phyloP scores from a whole-genome alignment of 2,888 invertebrate species.

The Xanthia togata region DNA sequence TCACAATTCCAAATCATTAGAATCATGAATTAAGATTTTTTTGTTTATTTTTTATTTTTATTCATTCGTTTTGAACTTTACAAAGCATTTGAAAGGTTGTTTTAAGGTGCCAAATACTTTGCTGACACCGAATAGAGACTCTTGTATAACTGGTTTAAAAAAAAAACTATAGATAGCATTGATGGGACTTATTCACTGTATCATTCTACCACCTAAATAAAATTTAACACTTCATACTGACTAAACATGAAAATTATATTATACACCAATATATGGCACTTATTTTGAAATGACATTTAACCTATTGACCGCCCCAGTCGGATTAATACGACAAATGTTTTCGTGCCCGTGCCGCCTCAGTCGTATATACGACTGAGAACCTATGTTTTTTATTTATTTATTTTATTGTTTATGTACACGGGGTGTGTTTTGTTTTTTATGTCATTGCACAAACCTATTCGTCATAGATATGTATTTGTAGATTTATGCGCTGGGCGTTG shows the following conservation, averaged over 20 bases:
- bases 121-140: conserved; percentile 24
- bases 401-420: no score
- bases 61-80: conserved; percentile 1
- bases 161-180: conserved; percentile 35
- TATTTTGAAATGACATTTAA: conserved; percentile 52
- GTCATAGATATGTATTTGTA: no score
- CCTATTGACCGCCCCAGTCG: not conserved
- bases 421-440: no score
- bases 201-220: conserved; percentile 52
- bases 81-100: not conserved
- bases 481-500: no score
- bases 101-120: not conserved
- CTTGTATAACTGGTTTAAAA: conserved; percentile 14
- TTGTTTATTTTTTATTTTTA: conserved; percentile 4
- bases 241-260: conserved; percentile 60
- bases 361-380: not conserved
- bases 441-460: no score
- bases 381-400: no score
- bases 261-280: conserved; percentile 68
- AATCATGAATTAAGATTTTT: conserved; percentile 20
- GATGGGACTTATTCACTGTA: conserved; percentile 47
- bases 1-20: conserved; percentile 39
- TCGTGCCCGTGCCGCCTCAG: not conserved
- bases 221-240: conserved; percentile 55
- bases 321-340: not conserved